These are phyloP conservation scores for Boleophthalmus pectinirostris DNA, from an alignment of 2,113 vertebrate species.

Conservation along the genomic window DNA sequence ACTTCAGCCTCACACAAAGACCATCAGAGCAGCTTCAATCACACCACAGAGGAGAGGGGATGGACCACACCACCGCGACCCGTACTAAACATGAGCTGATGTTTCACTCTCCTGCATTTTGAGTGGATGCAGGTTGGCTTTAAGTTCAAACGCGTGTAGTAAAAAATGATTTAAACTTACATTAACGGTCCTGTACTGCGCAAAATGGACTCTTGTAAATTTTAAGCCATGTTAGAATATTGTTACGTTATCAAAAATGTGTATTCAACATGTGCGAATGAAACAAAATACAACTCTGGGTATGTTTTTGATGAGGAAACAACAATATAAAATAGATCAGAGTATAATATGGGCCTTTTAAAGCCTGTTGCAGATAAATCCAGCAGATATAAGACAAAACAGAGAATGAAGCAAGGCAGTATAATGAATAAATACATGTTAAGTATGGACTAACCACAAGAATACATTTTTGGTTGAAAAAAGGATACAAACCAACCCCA, in stretches of 20 bases:
- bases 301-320: too few relatives aligned
- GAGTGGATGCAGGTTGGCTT: neutral
- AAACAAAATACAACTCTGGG: too few relatives aligned
- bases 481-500: neutral
- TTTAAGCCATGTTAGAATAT: too few relatives aligned
- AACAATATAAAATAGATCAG: too few relatives aligned
- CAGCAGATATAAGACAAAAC: neutral
- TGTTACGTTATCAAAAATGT: too few relatives aligned
- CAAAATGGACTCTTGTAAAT: too few relatives aligned
- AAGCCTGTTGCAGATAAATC: too few relatives aligned
- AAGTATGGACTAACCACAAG: too few relatives aligned
- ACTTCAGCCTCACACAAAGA: constrained; percentile 24
- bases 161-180: neutral
- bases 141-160: neutral
- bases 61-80: neutral
- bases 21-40: constrained; percentile 17
- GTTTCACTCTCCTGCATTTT: neutral
- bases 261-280: too few relatives aligned
- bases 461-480: neutral
- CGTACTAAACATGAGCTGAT: neutral
- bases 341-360: too few relatives aligned
- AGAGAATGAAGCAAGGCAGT: neutral
- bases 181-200: neutral
- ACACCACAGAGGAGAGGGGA: neutral
- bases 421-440: neutral